These are phyloP conservation scores for Girardinus metallicus DNA, from an alignment of 2,797 vertebrate species.

Conservation along the genomic window DNA sequence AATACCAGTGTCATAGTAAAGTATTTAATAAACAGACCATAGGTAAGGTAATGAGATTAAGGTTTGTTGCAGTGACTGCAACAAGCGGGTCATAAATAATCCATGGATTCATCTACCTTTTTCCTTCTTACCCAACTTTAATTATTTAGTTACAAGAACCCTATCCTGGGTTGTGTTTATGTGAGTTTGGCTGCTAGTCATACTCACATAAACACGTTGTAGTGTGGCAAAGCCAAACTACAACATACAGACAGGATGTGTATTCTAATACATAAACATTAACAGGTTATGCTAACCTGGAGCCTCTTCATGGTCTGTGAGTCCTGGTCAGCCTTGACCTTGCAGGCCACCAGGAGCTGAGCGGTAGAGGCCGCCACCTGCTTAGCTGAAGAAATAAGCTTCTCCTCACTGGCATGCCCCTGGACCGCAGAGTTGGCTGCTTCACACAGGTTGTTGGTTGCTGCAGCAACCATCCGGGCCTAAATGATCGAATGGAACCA, in stretches of 20 bases:
- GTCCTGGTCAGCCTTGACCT: conserved; percentile 97
- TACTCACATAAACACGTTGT: no score
- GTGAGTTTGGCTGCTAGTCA: background rate
- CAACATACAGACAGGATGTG: background rate
- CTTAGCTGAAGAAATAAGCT: conserved; percentile 97
- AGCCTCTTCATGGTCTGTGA: conserved; percentile 98
- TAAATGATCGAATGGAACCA: conserved; percentile 49
- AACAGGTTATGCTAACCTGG: conserved; percentile 76
- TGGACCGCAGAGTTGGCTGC: conserved; percentile 96
- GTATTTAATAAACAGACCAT: background rate
- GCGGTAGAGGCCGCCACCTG: conserved; percentile 97
- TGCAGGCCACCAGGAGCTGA: conserved; percentile 96
- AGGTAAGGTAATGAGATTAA: background rate
- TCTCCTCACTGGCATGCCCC: conserved; percentile 97
- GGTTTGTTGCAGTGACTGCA: background rate
- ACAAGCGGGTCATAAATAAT: background rate
- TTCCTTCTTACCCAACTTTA: background rate
- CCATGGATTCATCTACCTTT: background rate
- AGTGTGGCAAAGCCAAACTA: background rate
- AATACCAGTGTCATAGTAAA: background rate
- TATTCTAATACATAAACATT: background rate
- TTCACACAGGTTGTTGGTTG: conserved; percentile 96
- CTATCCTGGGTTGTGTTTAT: background rate
- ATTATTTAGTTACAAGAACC: background rate
- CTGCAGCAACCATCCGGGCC: conserved; percentile 98